A percentile compares a stretch with the other conserved stretches of the same genome.
phyloP scores from a whole-genome alignment of 2,113 vertebrate genomes.

The Siphamia tubifer region DNA sequence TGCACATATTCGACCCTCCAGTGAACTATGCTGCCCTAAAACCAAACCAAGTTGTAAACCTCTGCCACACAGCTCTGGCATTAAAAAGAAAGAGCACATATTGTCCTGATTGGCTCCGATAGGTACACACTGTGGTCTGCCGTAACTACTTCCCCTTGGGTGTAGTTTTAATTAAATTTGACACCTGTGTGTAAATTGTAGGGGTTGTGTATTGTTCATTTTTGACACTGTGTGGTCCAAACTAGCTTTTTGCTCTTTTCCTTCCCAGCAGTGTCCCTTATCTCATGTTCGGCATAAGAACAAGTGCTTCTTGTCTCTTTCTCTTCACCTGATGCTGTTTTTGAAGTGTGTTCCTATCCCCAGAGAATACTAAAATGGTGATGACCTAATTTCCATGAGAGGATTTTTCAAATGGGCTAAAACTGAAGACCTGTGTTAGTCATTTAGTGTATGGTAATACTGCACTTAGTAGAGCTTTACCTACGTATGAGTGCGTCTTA shows the following conservation, averaged over 20 bases:
- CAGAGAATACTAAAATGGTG: conserved; percentile 37
- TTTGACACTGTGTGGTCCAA: conserved; percentile 5
- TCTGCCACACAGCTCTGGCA: conserved; percentile 30
- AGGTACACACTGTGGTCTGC: conserved; percentile 33
- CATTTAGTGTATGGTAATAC: conserved; percentile 12
- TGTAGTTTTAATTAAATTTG: conserved; percentile 55
- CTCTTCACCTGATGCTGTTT: conserved; percentile 36
- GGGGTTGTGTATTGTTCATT: not conserved
- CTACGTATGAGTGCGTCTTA: not conserved
- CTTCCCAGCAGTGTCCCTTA: conserved; percentile 8
- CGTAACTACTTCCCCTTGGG: conserved; percentile 44
- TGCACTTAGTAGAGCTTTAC: conserved; percentile 3
- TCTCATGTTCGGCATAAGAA: conserved; percentile 18
- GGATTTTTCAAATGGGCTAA: conserved; percentile 46
- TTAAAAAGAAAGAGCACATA: conserved; percentile 25
- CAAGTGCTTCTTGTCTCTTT: not conserved
- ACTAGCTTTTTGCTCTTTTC: conserved; percentile 2
- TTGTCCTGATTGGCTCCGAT: conserved; percentile 45
- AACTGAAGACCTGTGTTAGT: conserved; percentile 10
- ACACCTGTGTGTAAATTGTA: conserved; percentile 24
- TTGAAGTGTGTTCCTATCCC: conserved; percentile 25
- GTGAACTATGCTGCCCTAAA: not conserved
- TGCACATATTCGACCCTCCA: not conserved
- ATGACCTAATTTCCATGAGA: conserved; percentile 55
- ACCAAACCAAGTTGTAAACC: conserved; percentile 15